Percentiles rank a stretch among this genome's conserved stretches.
These are phyloP conservation scores for Heterochromis multidens DNA, from an alignment of 2,113 vertebrate species.

Conservation along the genomic window DNA sequence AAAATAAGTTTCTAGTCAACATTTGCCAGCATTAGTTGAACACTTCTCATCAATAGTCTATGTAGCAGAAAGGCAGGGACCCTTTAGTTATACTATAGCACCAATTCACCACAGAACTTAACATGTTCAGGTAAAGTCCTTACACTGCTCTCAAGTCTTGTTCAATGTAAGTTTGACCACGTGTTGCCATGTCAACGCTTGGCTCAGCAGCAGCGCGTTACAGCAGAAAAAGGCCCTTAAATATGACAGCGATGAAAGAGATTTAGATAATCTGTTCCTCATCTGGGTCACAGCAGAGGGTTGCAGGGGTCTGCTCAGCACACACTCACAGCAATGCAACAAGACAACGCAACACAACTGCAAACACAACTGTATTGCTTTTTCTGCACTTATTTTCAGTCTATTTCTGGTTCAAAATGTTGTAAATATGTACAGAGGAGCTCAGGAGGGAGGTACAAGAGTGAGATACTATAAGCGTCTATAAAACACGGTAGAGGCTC, in stretches of 20 bases:
- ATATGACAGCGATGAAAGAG: conserved; percentile 28
- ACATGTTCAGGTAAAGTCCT: not conserved
- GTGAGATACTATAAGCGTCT: not conserved
- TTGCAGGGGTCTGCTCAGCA: conserved; percentile 42
- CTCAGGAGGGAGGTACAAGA: not conserved
- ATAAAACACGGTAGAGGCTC: not conserved
- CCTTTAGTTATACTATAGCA: fast-evolving
- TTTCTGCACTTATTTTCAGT: no score
- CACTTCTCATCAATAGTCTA: fast-evolving
- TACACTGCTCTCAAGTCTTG: not conserved
- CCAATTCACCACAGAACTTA: not conserved
- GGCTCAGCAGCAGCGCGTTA: not conserved
- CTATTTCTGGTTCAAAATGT: no score
- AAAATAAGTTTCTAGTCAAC: not conserved
- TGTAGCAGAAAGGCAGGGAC: fast-evolving
- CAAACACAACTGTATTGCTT: no score
- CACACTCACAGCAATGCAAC: not conserved
- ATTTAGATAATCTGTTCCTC: conserved; percentile 63
- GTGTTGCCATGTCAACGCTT: not conserved
- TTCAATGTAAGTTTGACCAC: fast-evolving
- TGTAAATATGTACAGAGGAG: not conserved
- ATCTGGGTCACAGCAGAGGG: conserved; percentile 51
- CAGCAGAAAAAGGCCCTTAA: conserved; percentile 23
- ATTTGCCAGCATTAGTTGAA: fast-evolving
- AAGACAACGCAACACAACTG: not conserved